Percentiles rank a stretch among this genome's conserved stretches.
Evolutionary conservation across 2,113 vertebrate species (phyloP).

Genomic region (Vireo altiloquus): DNA sequence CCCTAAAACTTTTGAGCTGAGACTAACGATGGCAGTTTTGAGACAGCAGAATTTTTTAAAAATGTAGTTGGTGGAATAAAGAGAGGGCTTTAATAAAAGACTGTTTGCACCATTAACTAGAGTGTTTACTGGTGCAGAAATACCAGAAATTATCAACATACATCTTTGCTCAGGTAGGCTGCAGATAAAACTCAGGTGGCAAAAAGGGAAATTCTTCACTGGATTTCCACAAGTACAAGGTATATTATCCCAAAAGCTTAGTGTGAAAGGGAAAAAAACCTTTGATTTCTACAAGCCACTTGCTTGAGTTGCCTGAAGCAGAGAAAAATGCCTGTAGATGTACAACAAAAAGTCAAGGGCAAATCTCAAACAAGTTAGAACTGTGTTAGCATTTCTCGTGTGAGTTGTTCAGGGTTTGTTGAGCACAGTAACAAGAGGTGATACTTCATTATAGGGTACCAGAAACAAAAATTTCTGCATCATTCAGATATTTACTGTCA

Average conservation of each 20-base stretch:
- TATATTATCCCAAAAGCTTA: neutral
- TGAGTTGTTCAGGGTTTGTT: neutral
- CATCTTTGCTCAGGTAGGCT: constrained; percentile 3
- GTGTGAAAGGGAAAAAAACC: neutral
- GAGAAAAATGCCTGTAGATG: neutral
- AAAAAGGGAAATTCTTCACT: neutral
- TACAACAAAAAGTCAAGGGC: constrained; percentile 27
- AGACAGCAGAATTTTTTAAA: constrained; percentile 3
- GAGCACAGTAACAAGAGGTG: neutral
- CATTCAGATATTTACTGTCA: neutral
- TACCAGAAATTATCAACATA: constrained; percentile 37
- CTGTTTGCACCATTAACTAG: constrained; percentile 22
- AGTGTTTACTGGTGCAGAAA: constrained; percentile 20
- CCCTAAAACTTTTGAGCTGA: constrained; percentile 23
- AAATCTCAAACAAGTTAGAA: neutral
- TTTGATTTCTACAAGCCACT: neutral
- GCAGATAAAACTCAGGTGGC: neutral
- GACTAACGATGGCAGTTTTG: constrained; percentile 1
- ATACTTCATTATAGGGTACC: neutral
- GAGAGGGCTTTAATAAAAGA: neutral
- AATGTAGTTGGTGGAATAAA: neutral
- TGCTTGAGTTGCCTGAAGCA: neutral
- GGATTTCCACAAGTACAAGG: neutral
- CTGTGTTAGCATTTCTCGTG: neutral
- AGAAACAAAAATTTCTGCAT: neutral